Percentiles rank a stretch among this genome's conserved stretches.
These are phyloP conservation scores for Metacarcinus magister DNA, from an alignment of 2,888 invertebrate species.

Conservation along the genomic window DNA sequence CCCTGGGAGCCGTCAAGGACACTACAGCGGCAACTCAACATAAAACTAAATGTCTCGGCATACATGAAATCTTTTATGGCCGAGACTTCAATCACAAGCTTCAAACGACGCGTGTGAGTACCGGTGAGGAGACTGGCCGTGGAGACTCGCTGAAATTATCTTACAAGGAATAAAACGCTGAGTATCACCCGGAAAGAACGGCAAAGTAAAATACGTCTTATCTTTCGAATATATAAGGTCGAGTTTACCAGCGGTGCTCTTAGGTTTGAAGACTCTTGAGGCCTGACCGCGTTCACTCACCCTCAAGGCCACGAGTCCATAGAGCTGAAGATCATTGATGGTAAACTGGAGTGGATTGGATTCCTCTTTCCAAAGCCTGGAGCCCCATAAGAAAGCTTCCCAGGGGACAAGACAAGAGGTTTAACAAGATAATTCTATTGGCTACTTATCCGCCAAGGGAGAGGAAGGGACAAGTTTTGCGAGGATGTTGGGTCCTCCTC, in stretches of 20 bases:
- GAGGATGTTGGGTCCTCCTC: constrained; percentile 3
- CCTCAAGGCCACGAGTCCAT: constrained; percentile 66
- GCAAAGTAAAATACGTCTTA: background rate
- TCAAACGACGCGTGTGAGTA: constrained; percentile 62
- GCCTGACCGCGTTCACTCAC: background rate
- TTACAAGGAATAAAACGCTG: constrained; percentile 71
- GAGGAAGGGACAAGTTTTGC: constrained; percentile 57
- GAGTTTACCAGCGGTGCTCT: background rate
- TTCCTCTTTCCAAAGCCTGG: constrained; percentile 47
- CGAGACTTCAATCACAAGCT: constrained; percentile 71
- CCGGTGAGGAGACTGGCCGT: constrained; percentile 42
- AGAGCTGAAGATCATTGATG: constrained; percentile 68
- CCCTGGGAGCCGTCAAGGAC: constrained; percentile 46
- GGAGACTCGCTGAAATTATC: constrained; percentile 59
- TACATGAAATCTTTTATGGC: constrained; percentile 74
- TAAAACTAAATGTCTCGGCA: constrained; percentile 71
- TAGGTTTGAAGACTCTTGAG: constrained; percentile 26
- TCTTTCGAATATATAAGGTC: background rate
- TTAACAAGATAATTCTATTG: constrained; percentile 79
- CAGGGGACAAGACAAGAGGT: constrained; percentile 75
- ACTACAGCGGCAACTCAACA: constrained; percentile 59
- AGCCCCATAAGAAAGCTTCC: constrained; percentile 72
- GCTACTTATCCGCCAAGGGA: constrained; percentile 75
- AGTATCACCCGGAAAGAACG: background rate
- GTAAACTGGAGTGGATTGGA: constrained; percentile 69